phyloP scores from a whole-genome alignment of 2,888 invertebrate genomes.

The Plusia festucae region DNA sequence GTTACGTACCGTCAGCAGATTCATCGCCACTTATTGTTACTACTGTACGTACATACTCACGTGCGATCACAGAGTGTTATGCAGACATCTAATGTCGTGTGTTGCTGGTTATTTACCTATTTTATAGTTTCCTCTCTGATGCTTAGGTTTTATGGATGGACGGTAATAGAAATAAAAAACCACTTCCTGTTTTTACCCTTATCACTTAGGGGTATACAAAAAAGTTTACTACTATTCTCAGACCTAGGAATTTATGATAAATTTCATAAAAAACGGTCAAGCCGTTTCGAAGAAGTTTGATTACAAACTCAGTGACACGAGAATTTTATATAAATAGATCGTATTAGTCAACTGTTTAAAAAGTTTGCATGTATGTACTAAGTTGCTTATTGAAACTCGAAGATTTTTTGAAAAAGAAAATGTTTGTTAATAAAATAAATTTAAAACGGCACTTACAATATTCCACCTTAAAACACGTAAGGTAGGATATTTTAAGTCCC shows the following conservation, averaged over 20 bases:
- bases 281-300: too few relatives aligned
- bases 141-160: not conserved
- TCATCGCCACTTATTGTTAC: slow-evolving; percentile 69
- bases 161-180: not conserved
- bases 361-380: too few relatives aligned
- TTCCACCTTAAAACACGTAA: not conserved
- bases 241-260: too few relatives aligned
- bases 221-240: too few relatives aligned
- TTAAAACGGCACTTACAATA: not conserved
- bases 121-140: slow-evolving; percentile 12
- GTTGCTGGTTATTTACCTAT: slow-evolving; percentile 22
- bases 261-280: too few relatives aligned
- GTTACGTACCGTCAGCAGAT: slow-evolving; percentile 55
- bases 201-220: too few relatives aligned
- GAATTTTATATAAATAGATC: not conserved
- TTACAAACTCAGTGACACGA: too few relatives aligned
- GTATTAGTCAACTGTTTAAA: not conserved
- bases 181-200: not conserved
- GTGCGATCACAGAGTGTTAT: slow-evolving; percentile 27
- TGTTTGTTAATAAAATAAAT: not conserved
- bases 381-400: too few relatives aligned
- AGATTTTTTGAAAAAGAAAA: too few relatives aligned
- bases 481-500: not conserved
- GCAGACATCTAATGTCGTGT: not conserved
- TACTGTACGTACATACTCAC: slow-evolving; percentile 38